phyloP scores from a whole-genome alignment of 2,797 vertebrate genomes.

The Coreius guichenoti region DNA sequence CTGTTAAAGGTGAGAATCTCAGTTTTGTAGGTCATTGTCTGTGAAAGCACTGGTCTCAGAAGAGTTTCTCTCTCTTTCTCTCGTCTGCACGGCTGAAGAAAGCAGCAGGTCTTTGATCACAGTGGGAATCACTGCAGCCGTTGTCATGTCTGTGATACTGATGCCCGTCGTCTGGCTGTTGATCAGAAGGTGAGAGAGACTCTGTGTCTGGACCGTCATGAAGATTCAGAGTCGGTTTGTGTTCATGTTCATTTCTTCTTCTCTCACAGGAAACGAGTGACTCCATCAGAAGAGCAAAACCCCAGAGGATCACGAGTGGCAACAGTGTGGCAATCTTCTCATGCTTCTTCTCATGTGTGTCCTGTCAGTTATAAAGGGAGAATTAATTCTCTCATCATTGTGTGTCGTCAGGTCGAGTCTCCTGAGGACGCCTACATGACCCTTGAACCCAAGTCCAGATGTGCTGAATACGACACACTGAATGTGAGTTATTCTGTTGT shows the following conservation, averaged over 20 bases:
- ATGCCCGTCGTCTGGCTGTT: not conserved
- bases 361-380: not conserved
- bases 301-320: not conserved
- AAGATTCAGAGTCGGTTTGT: slow-evolving; percentile 3
- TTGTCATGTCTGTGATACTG: slow-evolving; percentile 6
- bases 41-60: not conserved
- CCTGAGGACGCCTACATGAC: slow-evolving; percentile 9
- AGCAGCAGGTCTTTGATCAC: not conserved
- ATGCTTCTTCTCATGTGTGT: not conserved
- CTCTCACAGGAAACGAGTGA: not conserved
- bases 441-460: slow-evolving; percentile 26
- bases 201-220: not conserved
- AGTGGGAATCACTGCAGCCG: not conserved
- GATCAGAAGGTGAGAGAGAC: slow-evolving; percentile 24
- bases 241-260: slow-evolving; percentile 1
- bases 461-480: slow-evolving; percentile 32
- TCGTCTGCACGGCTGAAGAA: not conserved
- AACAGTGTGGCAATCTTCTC: not conserved
- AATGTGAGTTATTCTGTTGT: slow-evolving; percentile 21
- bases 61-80: not conserved
- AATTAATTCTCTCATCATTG: not conserved
- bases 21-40: not conserved
- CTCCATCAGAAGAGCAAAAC: slow-evolving; percentile 2
- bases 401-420: slow-evolving; percentile 9
- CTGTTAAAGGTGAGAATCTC: not conserved